Evolutionary conservation across 2,113 vertebrate genomes (phyloP).

Genomic region (Labeo catla): DNA sequence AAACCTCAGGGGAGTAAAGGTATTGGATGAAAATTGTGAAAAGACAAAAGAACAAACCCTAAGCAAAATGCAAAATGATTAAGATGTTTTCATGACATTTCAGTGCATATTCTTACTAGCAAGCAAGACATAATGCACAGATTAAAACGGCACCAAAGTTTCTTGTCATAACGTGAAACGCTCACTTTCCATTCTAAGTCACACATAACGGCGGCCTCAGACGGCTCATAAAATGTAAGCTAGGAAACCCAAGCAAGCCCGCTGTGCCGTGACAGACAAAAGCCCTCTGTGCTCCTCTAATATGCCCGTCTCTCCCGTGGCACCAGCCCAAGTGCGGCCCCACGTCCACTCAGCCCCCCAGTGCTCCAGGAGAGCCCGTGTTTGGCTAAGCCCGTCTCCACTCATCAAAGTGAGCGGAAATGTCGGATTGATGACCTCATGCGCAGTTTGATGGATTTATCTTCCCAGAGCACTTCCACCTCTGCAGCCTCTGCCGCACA

Average conservation of each 20-base stretch:
- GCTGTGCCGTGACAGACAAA: constrained; percentile 70
- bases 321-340: constrained; percentile 71
- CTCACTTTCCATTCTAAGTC: constrained; percentile 34
- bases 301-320: constrained; percentile 69
- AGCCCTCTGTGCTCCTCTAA: constrained; percentile 73
- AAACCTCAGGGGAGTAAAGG: background rate
- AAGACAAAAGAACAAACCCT: background rate
- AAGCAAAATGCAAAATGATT: background rate
- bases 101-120: background rate
- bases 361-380: constrained; percentile 61
- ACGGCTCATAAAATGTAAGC: constrained; percentile 67
- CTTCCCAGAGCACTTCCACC: constrained; percentile 83
- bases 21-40: background rate
- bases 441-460: constrained; percentile 89
- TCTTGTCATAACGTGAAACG: constrained; percentile 11
- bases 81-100: background rate
- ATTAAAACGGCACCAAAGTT: background rate
- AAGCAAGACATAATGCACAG: background rate
- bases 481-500: constrained; percentile 63
- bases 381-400: constrained; percentile 70
- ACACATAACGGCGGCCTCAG: constrained; percentile 46
- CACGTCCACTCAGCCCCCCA: constrained; percentile 60
- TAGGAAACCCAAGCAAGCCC: constrained; percentile 60
- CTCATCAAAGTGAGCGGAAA: constrained; percentile 84
- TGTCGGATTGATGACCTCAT: constrained; percentile 92